A percentile compares a stretch with the other conserved stretches of the same genome.
These are phyloP conservation scores for Tiliacea aurago DNA, from an alignment of 2,888 invertebrate genomes.

Conservation along the genomic window DNA sequence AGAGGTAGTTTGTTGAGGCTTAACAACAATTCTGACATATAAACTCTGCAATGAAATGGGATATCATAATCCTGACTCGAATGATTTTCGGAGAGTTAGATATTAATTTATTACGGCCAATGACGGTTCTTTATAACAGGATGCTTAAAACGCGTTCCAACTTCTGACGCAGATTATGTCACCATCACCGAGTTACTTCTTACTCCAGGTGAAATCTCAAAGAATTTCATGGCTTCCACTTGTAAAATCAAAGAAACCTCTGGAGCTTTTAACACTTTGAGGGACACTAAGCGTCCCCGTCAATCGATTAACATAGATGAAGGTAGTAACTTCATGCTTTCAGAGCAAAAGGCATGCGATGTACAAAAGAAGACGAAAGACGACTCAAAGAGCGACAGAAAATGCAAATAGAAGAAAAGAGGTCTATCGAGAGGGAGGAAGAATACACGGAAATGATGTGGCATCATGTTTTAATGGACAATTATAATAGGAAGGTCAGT, in stretches of 20 bases:
- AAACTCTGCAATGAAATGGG: neutral
- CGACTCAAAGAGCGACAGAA: constrained; percentile 78
- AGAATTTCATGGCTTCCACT: neutral
- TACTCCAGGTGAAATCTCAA: neutral
- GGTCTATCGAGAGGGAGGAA: constrained; percentile 74
- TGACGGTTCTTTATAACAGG: neutral
- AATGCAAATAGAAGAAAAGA: constrained; percentile 82
- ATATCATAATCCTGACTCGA: neutral
- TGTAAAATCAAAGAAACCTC: neutral
- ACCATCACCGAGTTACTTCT: neutral
- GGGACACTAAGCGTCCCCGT: too few relatives aligned
- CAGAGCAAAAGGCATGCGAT: constrained; percentile 83
- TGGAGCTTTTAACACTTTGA: neutral
- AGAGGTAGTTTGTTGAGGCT: neutral
- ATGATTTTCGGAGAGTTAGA: neutral
- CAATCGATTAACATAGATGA: neutral
- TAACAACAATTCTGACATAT: neutral
- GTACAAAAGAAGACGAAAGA: constrained; percentile 79
- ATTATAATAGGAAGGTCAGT: constrained; percentile 72
- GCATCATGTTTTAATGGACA: constrained; percentile 81
- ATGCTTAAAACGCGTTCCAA: neutral
- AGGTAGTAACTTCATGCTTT: neutral
- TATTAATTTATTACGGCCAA: neutral
- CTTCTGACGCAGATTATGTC: neutral
- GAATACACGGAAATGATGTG: constrained; percentile 80